Evolutionary conservation across 37 sponge, comb jelly and placozoan genomes (phyloP).

Genomic region (Tethya wilhelma): DNA sequence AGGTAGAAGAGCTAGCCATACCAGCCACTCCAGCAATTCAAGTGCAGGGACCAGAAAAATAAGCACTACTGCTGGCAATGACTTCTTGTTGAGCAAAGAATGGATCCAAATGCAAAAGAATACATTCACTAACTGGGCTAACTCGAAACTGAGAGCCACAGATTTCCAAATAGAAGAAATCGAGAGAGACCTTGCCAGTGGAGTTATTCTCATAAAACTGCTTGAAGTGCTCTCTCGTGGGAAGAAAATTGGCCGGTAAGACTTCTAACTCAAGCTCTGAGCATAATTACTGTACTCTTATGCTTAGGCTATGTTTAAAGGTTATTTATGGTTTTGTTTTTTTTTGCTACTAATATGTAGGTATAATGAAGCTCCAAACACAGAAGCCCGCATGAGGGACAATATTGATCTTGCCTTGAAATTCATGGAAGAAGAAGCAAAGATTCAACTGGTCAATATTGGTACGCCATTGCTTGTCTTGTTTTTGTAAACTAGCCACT

Average conservation of each 20-base stretch:
- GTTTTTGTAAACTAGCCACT: too few species aligned
- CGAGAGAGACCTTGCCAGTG: slow-evolving; percentile 74
- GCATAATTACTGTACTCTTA: too few species aligned
- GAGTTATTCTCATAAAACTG: slow-evolving; percentile 74
- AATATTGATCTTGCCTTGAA: slow-evolving; percentile 78
- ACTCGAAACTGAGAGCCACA: slow-evolving; percentile 72
- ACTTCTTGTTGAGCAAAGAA: slow-evolving; percentile 33
- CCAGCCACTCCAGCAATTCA: too few species aligned
- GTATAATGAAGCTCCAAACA: slow-evolving; percentile 66
- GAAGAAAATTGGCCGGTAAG: slow-evolving; percentile 71
- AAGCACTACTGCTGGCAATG: too few species aligned
- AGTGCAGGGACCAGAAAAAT: too few species aligned
- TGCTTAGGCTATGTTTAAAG: too few species aligned
- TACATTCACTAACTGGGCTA: slow-evolving; percentile 87
- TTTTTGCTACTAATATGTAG: too few species aligned
- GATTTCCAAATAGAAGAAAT: slow-evolving; percentile 67
- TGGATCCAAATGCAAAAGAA: slow-evolving; percentile 89
- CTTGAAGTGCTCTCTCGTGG: slow-evolving; percentile 72
- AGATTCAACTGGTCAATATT: slow-evolving; percentile 88
- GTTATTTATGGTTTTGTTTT: too few species aligned
- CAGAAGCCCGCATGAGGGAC: slow-evolving; percentile 71
- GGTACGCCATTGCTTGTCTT: too few species aligned
- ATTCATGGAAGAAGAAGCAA: slow-evolving; percentile 81
- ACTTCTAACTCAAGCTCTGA: too few species aligned
- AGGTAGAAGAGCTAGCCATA: too few species aligned